Evolutionary conservation across 2,113 vertebrate genomes (phyloP).

Genomic region (Sinosuthora webbiana): DNA sequence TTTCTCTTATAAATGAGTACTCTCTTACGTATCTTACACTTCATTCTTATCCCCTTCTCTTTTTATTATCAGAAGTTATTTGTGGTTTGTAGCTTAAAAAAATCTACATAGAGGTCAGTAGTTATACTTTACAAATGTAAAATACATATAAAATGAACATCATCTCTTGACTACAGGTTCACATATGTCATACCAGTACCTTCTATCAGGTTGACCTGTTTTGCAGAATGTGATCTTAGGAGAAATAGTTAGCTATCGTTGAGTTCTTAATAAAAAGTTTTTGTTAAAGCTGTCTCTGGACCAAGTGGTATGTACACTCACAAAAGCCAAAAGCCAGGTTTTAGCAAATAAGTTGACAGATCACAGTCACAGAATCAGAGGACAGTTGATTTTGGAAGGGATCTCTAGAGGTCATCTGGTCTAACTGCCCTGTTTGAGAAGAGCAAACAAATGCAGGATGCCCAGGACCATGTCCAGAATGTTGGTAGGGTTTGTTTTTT

Average conservation of each 20-base stretch:
- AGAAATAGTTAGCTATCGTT: background rate
- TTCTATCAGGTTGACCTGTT: background rate
- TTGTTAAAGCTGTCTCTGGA: background rate
- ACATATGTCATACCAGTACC: background rate
- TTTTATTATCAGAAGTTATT: background rate
- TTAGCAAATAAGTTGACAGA: background rate
- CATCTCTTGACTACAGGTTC: background rate
- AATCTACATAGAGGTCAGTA: background rate
- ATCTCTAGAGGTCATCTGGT: background rate
- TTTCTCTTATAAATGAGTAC: background rate
- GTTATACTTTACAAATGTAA: background rate
- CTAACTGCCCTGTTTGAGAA: background rate
- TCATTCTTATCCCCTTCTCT: background rate
- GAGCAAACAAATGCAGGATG: background rate
- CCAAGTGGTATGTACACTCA: background rate
- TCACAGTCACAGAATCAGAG: background rate
- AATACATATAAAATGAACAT: background rate
- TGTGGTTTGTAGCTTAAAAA: background rate
- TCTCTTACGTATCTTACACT: background rate
- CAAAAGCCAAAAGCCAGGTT: background rate
- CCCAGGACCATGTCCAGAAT: background rate
- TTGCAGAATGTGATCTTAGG: background rate
- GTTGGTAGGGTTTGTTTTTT: too few relatives aligned
- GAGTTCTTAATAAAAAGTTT: background rate
- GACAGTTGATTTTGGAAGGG: background rate